Conservation (phyloP, 2,113 vertebrate genomes). For the Balaeniceps rex region DNA sequence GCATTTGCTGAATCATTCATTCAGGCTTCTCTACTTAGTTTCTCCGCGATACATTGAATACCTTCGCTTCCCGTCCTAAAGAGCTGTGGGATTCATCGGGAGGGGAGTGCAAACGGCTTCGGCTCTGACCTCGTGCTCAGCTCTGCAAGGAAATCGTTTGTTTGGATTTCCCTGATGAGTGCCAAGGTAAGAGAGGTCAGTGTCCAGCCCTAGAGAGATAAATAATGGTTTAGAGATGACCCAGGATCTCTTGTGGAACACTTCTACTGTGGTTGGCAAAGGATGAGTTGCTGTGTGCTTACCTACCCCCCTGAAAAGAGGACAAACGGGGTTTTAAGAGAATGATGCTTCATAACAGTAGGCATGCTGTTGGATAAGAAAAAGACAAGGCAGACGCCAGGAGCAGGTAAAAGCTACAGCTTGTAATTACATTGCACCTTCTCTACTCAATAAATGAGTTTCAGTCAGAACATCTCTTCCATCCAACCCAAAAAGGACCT, state of each 20-base stretch:
- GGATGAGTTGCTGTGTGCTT: not conserved
- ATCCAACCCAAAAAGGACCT: conserved; percentile 32
- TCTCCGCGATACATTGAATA: not conserved
- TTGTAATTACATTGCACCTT: conserved; percentile 36
- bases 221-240: not conserved
- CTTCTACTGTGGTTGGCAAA: not conserved
- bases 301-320: not conserved
- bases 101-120: not conserved
- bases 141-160: not conserved
- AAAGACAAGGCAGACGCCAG: conserved; percentile 20
- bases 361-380: not conserved
- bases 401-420: conserved; percentile 29
- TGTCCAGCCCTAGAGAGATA: not conserved
- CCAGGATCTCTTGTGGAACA: not conserved
- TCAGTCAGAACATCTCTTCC: conserved; percentile 37
- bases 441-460: conserved; percentile 44
- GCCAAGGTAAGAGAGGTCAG: not conserved
- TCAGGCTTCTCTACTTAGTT: not conserved
- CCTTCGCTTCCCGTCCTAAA: not conserved
- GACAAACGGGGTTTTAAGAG: conserved; percentile 8
- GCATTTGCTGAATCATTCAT: not conserved
- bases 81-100: not conserved
- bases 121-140: not conserved
- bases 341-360: not conserved
- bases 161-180: not conserved